A percentile compares a stretch with the other conserved stretches of the same genome.
phyloP scores from a whole-genome alignment of 2,113 vertebrate species.

The Marcusenius ussheri region DNA sequence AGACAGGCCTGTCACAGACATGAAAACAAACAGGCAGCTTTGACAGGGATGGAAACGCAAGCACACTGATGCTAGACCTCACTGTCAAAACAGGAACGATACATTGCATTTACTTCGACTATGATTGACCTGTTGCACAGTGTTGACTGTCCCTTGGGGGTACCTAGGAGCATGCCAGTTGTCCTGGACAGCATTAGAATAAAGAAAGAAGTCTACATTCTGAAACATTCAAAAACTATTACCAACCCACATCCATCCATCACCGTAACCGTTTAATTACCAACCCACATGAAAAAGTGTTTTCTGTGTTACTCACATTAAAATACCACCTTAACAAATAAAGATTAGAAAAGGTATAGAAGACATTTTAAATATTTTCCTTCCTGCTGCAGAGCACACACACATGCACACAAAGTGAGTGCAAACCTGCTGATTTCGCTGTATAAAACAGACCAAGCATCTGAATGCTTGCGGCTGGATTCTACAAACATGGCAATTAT shows the following conservation, averaged over 20 bases:
- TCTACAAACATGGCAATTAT: not conserved
- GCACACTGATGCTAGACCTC: not conserved
- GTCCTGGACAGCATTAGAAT: not conserved
- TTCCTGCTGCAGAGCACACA: not conserved
- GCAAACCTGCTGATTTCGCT: not conserved
- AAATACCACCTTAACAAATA: not conserved
- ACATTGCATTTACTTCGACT: not conserved
- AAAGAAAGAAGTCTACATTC: not conserved
- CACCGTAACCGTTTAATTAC: not conserved
- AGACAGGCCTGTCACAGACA: not conserved
- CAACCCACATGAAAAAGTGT: not conserved
- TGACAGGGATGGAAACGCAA: not conserved
- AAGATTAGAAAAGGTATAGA: not conserved
- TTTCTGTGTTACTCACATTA: not conserved
- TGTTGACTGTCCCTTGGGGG: not conserved
- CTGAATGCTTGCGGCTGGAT: not conserved
- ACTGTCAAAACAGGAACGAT: not conserved
- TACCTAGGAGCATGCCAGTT: not conserved
- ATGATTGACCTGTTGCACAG: not conserved
- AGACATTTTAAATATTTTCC: not conserved
- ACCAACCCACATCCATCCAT: not conserved
- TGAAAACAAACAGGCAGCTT: not conserved
- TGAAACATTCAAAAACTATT: not conserved
- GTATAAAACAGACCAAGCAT: not conserved
- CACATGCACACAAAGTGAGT: not conserved